Base-by-base conservation (phyloP, 2,888 invertebrate species). In the Pilophorus perplexus region DNA sequence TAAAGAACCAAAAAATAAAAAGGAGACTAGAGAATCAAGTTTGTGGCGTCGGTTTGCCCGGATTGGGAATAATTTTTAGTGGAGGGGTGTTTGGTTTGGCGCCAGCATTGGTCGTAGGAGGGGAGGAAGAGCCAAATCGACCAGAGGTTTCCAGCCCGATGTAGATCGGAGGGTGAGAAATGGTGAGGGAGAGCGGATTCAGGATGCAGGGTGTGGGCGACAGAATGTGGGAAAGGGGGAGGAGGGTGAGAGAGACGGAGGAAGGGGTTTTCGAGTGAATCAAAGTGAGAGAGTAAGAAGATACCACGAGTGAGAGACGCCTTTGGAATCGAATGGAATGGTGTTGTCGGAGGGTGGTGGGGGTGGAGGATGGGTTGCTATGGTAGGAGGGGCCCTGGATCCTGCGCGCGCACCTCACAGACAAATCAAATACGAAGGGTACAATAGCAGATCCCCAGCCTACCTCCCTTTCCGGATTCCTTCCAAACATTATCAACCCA, bases 391-490 rank as follows among this genome's bases (percentile, higher is more conserved):
- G 28, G 52, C 52, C 28, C 28, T 6, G 6, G 12, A 22, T 22
- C 4, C 14, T 59, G 59, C 59, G 59, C 59, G 59, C 59, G 59
- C 59, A 59, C 4, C 59, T 18, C 3, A 22, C 25, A 38, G n/a
- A 8, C 59, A 42, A 42, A 59, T 59, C 59, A 59, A 59, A 59
- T 59, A 42, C 23, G 42, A 59, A 42, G 59, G 42, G 59, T 59
- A 59, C 52, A 59, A 59, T 59, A 59, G 59, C 59, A 59, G 59
- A 52, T 25, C 52, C 22, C 10, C 20, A 16, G 48, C 48, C 48
- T n/a, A 20, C 16, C 48, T 23, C n/a, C n/a, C n/a, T n/a, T 52
- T 28, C 52, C 27, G 52, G 28, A 16, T 52, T 52, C 52, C 23
- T 52, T 52, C 52, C 52, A 52, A 52, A 52, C 52, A 52, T 52